Percentiles rank a stretch among this genome's conserved stretches.
Evolutionary conservation across 1,140 invertebrate species (phyloP).

Genomic region (Coenobita brevimanus): DNA sequence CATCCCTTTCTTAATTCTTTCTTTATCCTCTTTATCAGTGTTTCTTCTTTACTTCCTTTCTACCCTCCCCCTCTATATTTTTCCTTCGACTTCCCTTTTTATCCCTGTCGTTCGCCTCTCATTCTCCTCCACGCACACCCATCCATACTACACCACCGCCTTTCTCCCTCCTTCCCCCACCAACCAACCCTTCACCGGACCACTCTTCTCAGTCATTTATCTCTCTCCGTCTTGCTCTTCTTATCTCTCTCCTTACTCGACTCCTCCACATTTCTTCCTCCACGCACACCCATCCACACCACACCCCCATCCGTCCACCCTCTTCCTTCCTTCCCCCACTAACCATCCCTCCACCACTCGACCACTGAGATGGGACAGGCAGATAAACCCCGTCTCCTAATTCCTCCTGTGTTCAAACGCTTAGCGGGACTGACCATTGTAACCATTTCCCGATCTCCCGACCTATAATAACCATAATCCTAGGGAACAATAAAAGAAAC

Average conservation of each 20-base stretch:
- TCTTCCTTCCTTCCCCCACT: background rate
- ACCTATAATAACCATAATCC: constrained; percentile 50
- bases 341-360: background rate
- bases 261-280: background rate
- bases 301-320: background rate
- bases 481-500: constrained; percentile 56
- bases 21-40: too few relatives aligned
- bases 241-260: background rate
- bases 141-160: too few relatives aligned
- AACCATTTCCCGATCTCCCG: constrained; percentile 39
- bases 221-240: background rate
- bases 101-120: too few relatives aligned
- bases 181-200: too few relatives aligned
- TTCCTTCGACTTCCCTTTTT: too few relatives aligned
- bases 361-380: background rate
- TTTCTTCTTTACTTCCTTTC: too few relatives aligned
- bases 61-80: too few relatives aligned
- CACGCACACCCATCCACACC: background rate
- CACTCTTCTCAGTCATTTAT: too few relatives aligned
- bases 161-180: too few relatives aligned
- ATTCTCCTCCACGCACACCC: background rate
- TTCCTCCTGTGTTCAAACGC: constrained; percentile 51
- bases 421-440: constrained; percentile 54
- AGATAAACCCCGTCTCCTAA: constrained; percentile 35
- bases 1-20: too few relatives aligned